These are phyloP conservation scores for Latrodectus hesperus DNA, from an alignment of 2,888 invertebrate species.

Conservation along the genomic window DNA sequence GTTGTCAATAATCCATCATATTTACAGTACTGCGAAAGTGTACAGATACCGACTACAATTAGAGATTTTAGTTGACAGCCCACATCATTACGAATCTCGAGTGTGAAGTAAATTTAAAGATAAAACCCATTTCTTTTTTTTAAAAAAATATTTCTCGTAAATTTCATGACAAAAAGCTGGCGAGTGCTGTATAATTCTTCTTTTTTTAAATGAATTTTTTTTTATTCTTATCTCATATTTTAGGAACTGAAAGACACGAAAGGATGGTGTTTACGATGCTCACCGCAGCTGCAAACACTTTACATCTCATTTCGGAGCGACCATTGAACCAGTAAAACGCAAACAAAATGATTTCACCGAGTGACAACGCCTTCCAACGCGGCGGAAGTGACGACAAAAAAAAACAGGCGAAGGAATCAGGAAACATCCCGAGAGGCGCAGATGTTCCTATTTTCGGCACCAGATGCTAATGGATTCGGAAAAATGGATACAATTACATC, in stretches of 20 bases:
- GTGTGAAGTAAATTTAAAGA: no score
- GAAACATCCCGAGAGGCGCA: conserved; percentile 43
- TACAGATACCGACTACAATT: no score
- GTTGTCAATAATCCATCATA: no score
- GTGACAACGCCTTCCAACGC: conserved; percentile 57
- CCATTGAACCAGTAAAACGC: conserved; percentile 35
- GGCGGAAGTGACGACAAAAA: conserved; percentile 13
- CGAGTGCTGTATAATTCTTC: no score
- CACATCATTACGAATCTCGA: no score
- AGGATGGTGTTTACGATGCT: conserved; percentile 51
- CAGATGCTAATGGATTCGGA: conserved; percentile 53
- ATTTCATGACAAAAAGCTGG: no score
- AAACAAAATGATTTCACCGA: conserved; percentile 17
- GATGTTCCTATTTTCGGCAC: conserved; percentile 50
- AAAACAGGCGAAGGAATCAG: conserved; percentile 33
- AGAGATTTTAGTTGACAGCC: no score
- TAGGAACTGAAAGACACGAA: neutral
- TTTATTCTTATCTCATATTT: no score
- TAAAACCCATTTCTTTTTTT: no score
- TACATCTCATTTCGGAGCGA: conserved; percentile 13
- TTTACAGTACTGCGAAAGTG: no score
- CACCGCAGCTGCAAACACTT: conserved; percentile 29
- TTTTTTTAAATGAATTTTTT: no score
- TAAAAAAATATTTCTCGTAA: no score
- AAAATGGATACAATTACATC: conserved; percentile 48